A percentile compares a stretch with the other conserved stretches of the same genome.
These are phyloP conservation scores for honey bee (Apis mellifera) DNA, from an alignment of 1,140 invertebrate species.

Conservation along the genomic window Amel_HAv3.1 CM009943.2:9024501-9025000, in stretches of 20 bases:
- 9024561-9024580: too few relatives aligned
- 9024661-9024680: too few relatives aligned
- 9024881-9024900: neutral
- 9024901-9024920: slow-evolving; percentile 18
- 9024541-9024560: too few relatives aligned
- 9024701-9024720: neutral
- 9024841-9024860: slow-evolving; percentile 50
- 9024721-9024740: neutral
- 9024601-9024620: neutral
- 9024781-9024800: slow-evolving; percentile 26
- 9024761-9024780: slow-evolving; percentile 14
- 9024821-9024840: slow-evolving; percentile 39
- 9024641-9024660: too few relatives aligned
- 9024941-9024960: neutral
- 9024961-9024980: neutral
- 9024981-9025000: neutral
- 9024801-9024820: slow-evolving; percentile 37
- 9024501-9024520: too few relatives aligned
- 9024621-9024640: neutral
- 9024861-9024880: slow-evolving; percentile 47
- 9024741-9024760: neutral
- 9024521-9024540: too few relatives aligned
- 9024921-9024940: slow-evolving; percentile 38
- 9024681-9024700: too few relatives aligned
- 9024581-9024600: too few relatives aligned